Evolutionary conservation across 2,113 vertebrate genomes (phyloP), one percentile per base, ranked within the genome.

Genomic region (Toxostoma redivivum): DNA sequence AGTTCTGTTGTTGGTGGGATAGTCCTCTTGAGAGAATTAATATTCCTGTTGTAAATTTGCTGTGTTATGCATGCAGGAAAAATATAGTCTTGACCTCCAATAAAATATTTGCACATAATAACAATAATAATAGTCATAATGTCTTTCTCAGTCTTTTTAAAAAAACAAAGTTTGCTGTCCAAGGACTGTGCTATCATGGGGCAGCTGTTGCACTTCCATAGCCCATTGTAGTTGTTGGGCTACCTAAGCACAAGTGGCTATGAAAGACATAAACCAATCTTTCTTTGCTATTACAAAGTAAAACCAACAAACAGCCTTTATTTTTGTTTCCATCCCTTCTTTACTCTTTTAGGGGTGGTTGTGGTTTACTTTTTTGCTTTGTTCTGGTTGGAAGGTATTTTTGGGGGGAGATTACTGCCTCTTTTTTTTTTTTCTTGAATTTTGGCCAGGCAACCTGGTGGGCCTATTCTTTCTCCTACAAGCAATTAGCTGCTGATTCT

Each of bases 191-290:
- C 1, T 38, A 12, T 50, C 42, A 25, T 4, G 5, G 38, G 11
- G 15, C 10, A 60, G 48, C 18, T 80, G n/a, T 4, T 0, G 0
- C 12, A 24, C 4, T 72, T 45, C 7, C 23, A 6, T 3, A 50
- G 16, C 2, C 15, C 9, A 0, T 15, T 47, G 12, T 38, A 45
- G 18, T 8, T 38, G 5, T 10, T 13, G 23, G 42, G 17, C 54
- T 15, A 33, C 17, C 27, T 48, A 42, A 87, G 4, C 24, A 69
- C 12, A 65, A 65, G 15, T 28, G 15, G 3, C 23, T 76, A 11
- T 1, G 1, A 33, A 74, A 71, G 5, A 15, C 2, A 3, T 6
- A 58, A 27, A 22, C 7, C 10, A 61, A 10, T 15, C 3, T 18
- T 84, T 66, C 13, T 33, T 66, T 44, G 23, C 15, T 69, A 14